Base-by-base conservation (phyloP, 2,888 invertebrate genomes). In the Smittia sp. region DNA sequence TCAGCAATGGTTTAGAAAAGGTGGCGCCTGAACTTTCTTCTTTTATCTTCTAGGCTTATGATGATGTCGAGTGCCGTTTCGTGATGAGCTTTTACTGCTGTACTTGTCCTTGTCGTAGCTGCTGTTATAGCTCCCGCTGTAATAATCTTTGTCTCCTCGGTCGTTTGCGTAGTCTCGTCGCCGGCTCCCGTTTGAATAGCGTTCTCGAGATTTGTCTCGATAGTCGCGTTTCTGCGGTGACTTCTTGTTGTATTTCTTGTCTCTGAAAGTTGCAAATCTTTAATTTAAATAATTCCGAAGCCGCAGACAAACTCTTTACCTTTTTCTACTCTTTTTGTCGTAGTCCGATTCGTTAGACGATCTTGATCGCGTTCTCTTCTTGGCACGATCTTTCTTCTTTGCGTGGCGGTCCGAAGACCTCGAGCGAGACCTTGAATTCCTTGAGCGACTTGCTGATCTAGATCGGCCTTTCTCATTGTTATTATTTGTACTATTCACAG, bases 281-380 rank as follows among this genome's bases (percentile, higher is more conserved):
- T 52, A 4, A 52, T 52, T 52, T 9, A n/a, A n/a, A n/a, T n/a
- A n/a, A n/a, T n/a, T 38, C 38, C n/a, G n/a, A n/a, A n/a, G n/a
- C n/a, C n/a, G n/a, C n/a, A n/a, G n/a, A n/a, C n/a, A n/a, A n/a
- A 69, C 15, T n/a, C 15, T 13, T 62, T 77, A 81, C 81, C 82
- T 78, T 75, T 81, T 82, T n/a, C 81, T 78, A 73, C 81, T 81
- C 74, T 83, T 82, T 73, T 11, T 63, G 22, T 73, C 65, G 39
- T 77, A 77, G 76, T 81, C 81, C n/a, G 82, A 82, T 11, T 83
- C 82, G 22, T 78, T 79, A 6, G 83, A 80, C 27, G 77, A 76
- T 4, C 81, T 77, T 6, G 82, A 81, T 75, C 82, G 82, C 70
- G 83, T 78, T 62, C 77, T 79, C 0, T 81, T 79, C 74, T 81